Evolutionary conservation across 1,140 invertebrate species (phyloP).

Genomic region (Eupristina koningsbergeri): DNA sequence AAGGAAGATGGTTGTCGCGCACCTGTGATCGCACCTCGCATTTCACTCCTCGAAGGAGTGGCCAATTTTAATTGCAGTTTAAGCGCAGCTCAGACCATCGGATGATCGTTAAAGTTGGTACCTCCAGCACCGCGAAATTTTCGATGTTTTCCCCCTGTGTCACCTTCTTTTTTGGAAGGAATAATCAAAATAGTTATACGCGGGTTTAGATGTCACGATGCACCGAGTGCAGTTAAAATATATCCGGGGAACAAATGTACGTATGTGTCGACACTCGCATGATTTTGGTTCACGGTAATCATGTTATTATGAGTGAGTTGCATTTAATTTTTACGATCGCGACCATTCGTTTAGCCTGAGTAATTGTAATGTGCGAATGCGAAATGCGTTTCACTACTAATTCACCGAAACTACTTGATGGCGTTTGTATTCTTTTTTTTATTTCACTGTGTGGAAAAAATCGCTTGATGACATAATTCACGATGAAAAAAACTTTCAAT

Average conservation of each 20-base stretch:
- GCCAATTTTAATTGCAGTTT: slow-evolving; percentile 47
- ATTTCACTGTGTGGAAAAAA: not conserved
- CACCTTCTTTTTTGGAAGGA: not conserved
- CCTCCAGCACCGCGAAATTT: not conserved
- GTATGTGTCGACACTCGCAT: not conserved
- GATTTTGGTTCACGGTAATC: not conserved
- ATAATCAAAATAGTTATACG: slow-evolving; percentile 7
- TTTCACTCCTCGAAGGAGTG: not conserved
- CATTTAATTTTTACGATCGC: slow-evolving; percentile 35
- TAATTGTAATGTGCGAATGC: not conserved
- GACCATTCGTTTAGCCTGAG: not conserved
- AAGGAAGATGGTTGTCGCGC: not conserved
- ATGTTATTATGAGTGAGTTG: slow-evolving; percentile 26
- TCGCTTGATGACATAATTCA: slow-evolving; percentile 23
- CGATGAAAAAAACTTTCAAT: slow-evolving; percentile 16
- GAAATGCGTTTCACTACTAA: not conserved
- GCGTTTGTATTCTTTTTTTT: not conserved
- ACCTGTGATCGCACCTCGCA: not conserved
- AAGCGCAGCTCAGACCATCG: not conserved
- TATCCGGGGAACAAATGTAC: not conserved
- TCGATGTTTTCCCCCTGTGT: slow-evolving; percentile 19
- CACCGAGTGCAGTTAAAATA: not conserved
- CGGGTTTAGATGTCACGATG: slow-evolving; percentile 12
- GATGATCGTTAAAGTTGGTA: not conserved
- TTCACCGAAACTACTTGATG: slow-evolving; percentile 1